A percentile compares a stretch with the other conserved stretches of the same genome.
Conservation (phyloP, 2,888 invertebrate genomes). For the Pristionchus fissidentatus region DNA sequence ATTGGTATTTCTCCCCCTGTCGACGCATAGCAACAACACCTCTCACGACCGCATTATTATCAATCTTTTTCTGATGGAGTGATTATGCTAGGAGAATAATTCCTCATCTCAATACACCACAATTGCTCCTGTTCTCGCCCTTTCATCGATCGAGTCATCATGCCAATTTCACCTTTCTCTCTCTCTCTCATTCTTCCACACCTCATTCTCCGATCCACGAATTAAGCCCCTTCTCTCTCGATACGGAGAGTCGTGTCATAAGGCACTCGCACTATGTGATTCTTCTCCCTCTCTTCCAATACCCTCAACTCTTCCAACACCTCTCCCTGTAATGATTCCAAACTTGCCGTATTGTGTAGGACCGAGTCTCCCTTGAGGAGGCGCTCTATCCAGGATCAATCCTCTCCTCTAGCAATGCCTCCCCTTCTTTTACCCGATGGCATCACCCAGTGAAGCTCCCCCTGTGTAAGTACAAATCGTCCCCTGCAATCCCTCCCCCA, state of each 20-base stretch:
- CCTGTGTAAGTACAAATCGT: not conserved
- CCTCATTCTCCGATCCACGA: conserved; percentile 29
- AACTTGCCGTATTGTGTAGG: conserved; percentile 25
- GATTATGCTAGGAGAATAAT: conserved; percentile 27
- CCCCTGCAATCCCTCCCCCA: conserved; percentile 1
- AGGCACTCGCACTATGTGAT: conserved; percentile 18
- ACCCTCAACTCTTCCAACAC: not conserved
- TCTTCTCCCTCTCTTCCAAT: not conserved
- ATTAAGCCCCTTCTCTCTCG: conserved; percentile 17
- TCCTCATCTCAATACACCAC: conserved; percentile 33
- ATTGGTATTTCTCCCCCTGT: not conserved
- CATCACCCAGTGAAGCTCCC: not conserved
- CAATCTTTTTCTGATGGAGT: not conserved
- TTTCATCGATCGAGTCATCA: conserved; percentile 38
- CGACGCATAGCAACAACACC: not conserved
- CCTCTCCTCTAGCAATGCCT: not conserved
- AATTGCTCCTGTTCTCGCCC: not conserved
- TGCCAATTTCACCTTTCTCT: not conserved
- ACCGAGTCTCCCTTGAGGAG: not conserved
- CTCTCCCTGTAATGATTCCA: conserved; percentile 24
- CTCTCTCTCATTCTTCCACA: too few relatives aligned
- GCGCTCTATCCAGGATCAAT: not conserved
- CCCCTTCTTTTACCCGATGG: not conserved
- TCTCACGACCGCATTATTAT: conserved; percentile 33
- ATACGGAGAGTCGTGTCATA: conserved; percentile 18